phyloP scores from a whole-genome alignment of 2,113 vertebrate genomes.

The Hymenochirus boettgeri region DNA sequence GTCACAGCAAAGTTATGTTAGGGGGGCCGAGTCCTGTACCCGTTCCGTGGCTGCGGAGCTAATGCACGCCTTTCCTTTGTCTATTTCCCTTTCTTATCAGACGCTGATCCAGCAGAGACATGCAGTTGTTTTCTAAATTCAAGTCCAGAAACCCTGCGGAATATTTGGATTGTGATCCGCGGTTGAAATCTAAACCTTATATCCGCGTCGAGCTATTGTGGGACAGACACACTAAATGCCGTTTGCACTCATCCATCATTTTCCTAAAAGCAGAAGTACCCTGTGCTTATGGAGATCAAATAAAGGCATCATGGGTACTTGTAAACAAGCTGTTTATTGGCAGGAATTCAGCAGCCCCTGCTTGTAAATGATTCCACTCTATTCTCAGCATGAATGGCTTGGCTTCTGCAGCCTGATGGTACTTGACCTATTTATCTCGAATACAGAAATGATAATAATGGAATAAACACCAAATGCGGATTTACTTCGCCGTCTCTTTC shows the following conservation, averaged over 20 bases:
- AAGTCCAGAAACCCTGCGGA: slow-evolving; percentile 53
- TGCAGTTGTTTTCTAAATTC: slow-evolving; percentile 60
- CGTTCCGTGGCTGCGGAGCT: too few relatives aligned
- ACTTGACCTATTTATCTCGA: slow-evolving; percentile 43
- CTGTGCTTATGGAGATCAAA: too few relatives aligned
- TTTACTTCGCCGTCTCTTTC: not conserved
- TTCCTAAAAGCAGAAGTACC: too few relatives aligned
- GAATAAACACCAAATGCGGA: not conserved
- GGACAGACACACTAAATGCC: too few relatives aligned
- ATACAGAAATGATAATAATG: not conserved
- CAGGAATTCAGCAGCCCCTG: not conserved
- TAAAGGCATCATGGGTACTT: too few relatives aligned
- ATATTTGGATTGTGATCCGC: too few relatives aligned
- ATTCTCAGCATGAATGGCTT: slow-evolving; percentile 37
- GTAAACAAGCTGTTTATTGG: not conserved
- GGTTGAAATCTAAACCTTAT: too few relatives aligned
- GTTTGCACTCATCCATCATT: too few relatives aligned
- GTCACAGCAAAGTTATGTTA: too few relatives aligned
- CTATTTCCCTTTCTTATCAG: too few relatives aligned
- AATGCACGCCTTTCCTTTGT: too few relatives aligned
- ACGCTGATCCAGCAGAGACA: slow-evolving; percentile 65
- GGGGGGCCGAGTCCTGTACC: too few relatives aligned
- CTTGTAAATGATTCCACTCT: slow-evolving; percentile 27
- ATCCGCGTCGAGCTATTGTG: slow-evolving; percentile 7
- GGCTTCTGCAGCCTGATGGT: not conserved